Evolutionary conservation across 2,888 invertebrate genomes (phyloP), one percentile per base, ranked within the genome.

Genomic region (Sinopyrophorus schimmeli): DNA sequence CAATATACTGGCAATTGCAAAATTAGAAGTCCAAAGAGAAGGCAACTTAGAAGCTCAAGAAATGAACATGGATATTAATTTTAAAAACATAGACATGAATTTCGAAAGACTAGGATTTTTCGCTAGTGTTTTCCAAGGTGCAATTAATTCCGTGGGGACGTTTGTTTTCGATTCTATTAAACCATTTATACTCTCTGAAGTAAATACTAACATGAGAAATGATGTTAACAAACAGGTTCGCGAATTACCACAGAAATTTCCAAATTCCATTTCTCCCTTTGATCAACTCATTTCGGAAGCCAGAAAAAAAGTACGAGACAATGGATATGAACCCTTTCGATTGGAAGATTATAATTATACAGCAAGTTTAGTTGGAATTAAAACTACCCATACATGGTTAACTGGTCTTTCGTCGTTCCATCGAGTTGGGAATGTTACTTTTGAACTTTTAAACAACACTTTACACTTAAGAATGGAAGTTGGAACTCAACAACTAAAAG

Each of bases 131-230:
- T 77, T 83, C 44, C 75, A 76, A 65, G 82, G 87, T 0, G 77
- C 91, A 31, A 81, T 93, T 28, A 93, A 92, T 70, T 86, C 89
- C 0, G 81, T 92, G 0, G 91, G 92, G 0, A 82, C 81, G 7
- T 82, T 90, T 53, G 79, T 93, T 5, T 92, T 94, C 61, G 90
- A 92, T 67, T 86, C 88, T 5, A 87, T 93, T 62, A 92, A 93
- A 67, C 92, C 92, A 0, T 86, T 86, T 58, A 83, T 93, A 55
- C 74, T 92, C 14, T 81, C 81, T 55, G 86, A 89, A 72, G 87
- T 88, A 1, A 89, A 91, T 64, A 80, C 80, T 1, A 86, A 87
- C 66, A 77, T 89, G 1, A 80, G 88, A 57, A 78, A 76, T 1
- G 86, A 86, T 68, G 83, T 92, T 1, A 88, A 92, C 67, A 77